Evolutionary conservation across 2,797 vertebrate genomes (phyloP).

Genomic region (Amphiprion clarkii): DNA sequence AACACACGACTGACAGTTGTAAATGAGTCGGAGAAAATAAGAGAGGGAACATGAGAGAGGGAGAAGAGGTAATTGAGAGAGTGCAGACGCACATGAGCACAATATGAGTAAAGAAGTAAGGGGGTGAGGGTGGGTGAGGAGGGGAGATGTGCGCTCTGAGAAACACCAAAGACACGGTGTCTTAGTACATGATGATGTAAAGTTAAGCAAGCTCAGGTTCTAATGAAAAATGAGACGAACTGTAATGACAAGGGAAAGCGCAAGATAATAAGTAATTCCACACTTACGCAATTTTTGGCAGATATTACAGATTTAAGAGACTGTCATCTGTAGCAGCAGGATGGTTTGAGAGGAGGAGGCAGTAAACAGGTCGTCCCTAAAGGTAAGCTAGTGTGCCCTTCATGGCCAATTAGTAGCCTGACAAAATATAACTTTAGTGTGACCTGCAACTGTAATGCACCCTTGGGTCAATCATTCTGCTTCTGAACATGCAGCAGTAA

Average conservation of each 20-base stretch:
- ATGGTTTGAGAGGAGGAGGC: conserved; percentile 27
- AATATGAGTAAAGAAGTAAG: background rate
- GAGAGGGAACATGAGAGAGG: conserved; percentile 24
- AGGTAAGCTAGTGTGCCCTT: conserved; percentile 36
- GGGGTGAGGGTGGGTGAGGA: background rate
- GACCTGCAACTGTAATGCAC: conserved; percentile 23
- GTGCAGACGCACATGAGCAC: conserved; percentile 13
- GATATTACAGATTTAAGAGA: too few relatives aligned
- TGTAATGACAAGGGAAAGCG: too few relatives aligned
- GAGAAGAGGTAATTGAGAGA: conserved; percentile 22
- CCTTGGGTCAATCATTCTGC: conserved; percentile 4
- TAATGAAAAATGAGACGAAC: background rate
- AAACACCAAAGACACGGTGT: background rate
- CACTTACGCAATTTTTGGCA: background rate
- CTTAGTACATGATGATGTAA: background rate
- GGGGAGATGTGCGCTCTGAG: background rate
- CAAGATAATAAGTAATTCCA: background rate
- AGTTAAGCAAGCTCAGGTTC: background rate
- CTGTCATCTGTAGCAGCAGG: background rate
- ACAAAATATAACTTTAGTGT: conserved; percentile 32
- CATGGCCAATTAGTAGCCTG: conserved; percentile 58
- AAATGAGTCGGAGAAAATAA: conserved; percentile 46
- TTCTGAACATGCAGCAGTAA: conserved; percentile 13
- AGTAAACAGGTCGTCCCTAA: conserved; percentile 55
- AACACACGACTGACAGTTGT: conserved; percentile 34